A percentile compares a stretch with the other conserved stretches of the same genome.
phyloP scores from a whole-genome alignment of 2,797 vertebrate genomes.

The Melanotaenia nigrans region DNA sequence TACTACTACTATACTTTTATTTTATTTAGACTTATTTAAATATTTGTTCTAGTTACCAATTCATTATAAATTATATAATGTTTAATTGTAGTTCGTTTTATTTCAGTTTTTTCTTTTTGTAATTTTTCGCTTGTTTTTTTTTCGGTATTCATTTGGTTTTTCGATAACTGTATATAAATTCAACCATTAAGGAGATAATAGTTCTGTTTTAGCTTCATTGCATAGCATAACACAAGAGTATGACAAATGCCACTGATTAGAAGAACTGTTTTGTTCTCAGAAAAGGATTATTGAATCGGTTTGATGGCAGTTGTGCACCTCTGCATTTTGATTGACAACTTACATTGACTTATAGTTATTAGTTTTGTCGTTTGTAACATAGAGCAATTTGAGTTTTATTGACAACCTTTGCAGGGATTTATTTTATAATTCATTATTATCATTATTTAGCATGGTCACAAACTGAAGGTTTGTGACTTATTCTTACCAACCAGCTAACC shows the following conservation, averaged over 20 bases:
- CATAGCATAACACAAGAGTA: not conserved
- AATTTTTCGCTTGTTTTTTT: too few relatives aligned
- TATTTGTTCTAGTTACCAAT: too few relatives aligned
- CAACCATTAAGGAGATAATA: too few relatives aligned
- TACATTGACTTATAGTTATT: not conserved
- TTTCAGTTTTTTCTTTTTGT: too few relatives aligned
- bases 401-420: conserved; percentile 78
- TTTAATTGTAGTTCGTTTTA: too few relatives aligned
- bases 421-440: conserved; percentile 77
- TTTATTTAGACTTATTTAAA: too few relatives aligned
- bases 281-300: not conserved
- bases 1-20: too few relatives aligned
- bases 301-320: not conserved
- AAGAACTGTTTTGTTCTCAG: not conserved
- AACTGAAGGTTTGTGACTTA: not conserved
- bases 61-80: too few relatives aligned
- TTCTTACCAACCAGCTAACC: too few relatives aligned
- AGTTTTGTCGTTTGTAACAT: not conserved
- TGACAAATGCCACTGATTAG: not conserved
- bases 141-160: too few relatives aligned
- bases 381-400: conserved; percentile 39
- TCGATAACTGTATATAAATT: too few relatives aligned
- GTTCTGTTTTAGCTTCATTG: not conserved
- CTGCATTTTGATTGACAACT: not conserved
- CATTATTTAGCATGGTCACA: conserved; percentile 57